These are phyloP conservation scores for Melitaea cinxia DNA, from an alignment of 1,140 invertebrate genomes.

Conservation along the genomic window DNA sequence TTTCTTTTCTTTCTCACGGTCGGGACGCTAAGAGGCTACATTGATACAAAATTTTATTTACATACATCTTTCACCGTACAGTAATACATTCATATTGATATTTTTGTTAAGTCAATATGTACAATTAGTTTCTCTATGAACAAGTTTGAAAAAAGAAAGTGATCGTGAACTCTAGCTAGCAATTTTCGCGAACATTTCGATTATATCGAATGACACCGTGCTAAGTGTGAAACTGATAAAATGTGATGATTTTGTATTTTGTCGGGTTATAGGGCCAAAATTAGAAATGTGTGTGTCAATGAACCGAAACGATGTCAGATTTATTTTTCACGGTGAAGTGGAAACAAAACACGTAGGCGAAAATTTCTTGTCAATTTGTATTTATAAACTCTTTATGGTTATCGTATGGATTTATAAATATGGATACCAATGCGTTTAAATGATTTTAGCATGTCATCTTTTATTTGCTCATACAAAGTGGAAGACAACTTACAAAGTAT, in stretches of 20 bases:
- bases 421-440: background rate
- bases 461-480: too few species aligned
- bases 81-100: conserved; percentile 6
- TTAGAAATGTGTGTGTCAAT: conserved; percentile 35
- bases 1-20: background rate
- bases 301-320: conserved; percentile 31
- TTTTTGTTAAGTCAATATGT: conserved; percentile 26
- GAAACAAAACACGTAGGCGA: conserved; percentile 24
- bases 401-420: background rate
- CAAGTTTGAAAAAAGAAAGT: conserved; percentile 37
- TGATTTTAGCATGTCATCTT: too few species aligned
- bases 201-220: background rate
- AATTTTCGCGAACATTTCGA: conserved; percentile 32
- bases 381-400: background rate
- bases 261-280: conserved; percentile 30
- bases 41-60: background rate
- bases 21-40: background rate
- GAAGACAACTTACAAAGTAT: too few species aligned
- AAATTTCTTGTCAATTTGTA: conserved; percentile 10
- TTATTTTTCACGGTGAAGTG: conserved; percentile 30
- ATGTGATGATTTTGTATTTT: background rate
- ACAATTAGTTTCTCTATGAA: conserved; percentile 32
- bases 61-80: conserved; percentile 8
- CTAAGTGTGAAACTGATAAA: background rate
- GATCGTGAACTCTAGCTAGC: conserved; percentile 26